Evolutionary conservation across 2,797 vertebrate species (phyloP).

Genomic region (Cyprinodon diabolis): DNA sequence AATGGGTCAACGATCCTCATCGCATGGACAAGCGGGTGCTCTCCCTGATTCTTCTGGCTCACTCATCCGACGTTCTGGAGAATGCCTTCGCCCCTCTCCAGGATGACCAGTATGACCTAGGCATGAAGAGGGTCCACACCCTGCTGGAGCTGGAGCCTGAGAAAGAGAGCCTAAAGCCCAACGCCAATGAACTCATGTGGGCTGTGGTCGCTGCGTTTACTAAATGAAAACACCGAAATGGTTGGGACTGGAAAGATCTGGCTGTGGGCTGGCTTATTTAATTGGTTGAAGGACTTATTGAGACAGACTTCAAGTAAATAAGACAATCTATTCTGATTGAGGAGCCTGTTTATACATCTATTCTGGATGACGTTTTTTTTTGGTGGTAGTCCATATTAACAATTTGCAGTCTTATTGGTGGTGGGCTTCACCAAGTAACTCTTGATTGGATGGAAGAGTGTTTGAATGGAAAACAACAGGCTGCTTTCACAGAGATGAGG

Average conservation of each 20-base stretch:
- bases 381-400: slow-evolving; percentile 67
- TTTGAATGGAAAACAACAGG: slow-evolving; percentile 46
- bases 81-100: slow-evolving; percentile 96
- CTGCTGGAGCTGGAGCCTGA: slow-evolving; percentile 96
- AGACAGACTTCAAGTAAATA: slow-evolving; percentile 70
- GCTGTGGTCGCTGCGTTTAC: slow-evolving; percentile 95
- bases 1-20: slow-evolving; percentile 96
- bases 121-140: slow-evolving; percentile 93
- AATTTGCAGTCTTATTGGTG: slow-evolving; percentile 71
- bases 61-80: slow-evolving; percentile 96
- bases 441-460: slow-evolving; percentile 48
- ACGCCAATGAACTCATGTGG: slow-evolving; percentile 94
- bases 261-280: slow-evolving; percentile 69
- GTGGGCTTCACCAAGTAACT: slow-evolving; percentile 67
- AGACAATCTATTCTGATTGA: slow-evolving; percentile 76
- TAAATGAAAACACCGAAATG: slow-evolving; percentile 82
- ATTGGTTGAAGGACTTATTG: slow-evolving; percentile 73
- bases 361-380: slow-evolving; percentile 61
- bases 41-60: slow-evolving; percentile 93
- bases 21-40: slow-evolving; percentile 97
- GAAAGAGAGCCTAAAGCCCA: slow-evolving; percentile 90
- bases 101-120: slow-evolving; percentile 96
- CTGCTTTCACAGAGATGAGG: slow-evolving; percentile 50
- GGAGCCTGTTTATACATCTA: slow-evolving; percentile 70
- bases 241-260: slow-evolving; percentile 68